Percentiles rank a stretch among this genome's conserved stretches.
Conservation (phyloP, 2,888 invertebrate genomes). For the Drosophila planitibia region DNA sequence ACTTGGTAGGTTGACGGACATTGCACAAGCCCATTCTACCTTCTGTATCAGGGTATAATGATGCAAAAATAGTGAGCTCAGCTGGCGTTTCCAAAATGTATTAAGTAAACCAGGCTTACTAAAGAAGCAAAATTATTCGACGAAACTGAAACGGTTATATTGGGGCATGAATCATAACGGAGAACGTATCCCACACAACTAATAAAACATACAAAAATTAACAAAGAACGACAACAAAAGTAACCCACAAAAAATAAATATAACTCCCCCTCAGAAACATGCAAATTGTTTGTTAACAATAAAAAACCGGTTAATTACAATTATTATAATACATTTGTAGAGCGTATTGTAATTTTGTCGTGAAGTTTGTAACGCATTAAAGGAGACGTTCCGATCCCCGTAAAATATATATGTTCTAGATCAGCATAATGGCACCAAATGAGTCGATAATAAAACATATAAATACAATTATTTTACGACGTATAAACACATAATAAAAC, state of each 20-base stretch:
- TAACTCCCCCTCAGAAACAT: not conserved
- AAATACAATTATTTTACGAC: not conserved
- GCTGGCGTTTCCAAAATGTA: not conserved
- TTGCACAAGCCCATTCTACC: not conserved
- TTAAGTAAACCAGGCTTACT: not conserved
- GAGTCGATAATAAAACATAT: not conserved
- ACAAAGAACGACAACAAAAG: not conserved
- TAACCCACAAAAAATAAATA: not conserved
- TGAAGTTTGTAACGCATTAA: not conserved
- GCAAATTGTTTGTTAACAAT: not conserved
- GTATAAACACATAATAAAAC: not conserved
- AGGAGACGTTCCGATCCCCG: not conserved
- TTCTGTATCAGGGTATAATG: not conserved
- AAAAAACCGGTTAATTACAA: not conserved
- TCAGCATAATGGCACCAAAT: not conserved
- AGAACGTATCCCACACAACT: not conserved
- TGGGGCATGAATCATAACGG: not conserved
- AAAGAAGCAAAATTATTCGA: not conserved
- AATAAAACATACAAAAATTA: not conserved
- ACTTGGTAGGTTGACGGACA: not conserved
- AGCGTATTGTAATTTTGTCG: not conserved
- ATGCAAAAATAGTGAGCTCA: not conserved
- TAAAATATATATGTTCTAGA: not conserved
- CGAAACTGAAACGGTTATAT: not conserved
- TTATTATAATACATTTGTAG: not conserved